phyloP scores from a whole-genome alignment of 37 sponge, comb jelly and placozoan species.

The Spongilla lacustris region DNA sequence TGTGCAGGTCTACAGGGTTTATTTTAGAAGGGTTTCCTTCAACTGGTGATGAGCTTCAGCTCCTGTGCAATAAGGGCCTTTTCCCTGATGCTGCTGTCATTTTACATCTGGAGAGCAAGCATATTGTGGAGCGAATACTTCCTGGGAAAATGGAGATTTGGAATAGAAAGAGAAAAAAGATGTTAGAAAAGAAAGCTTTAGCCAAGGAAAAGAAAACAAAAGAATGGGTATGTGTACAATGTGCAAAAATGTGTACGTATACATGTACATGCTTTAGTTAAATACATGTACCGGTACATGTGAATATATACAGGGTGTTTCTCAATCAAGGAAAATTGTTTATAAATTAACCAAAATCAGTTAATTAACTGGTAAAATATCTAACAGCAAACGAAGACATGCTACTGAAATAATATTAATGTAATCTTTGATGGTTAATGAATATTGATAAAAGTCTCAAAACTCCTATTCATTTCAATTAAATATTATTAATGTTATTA shows the following conservation, averaged over 20 bases:
- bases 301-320: too few relatives aligned
- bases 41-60: constrained; percentile 73
- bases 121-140: constrained; percentile 73
- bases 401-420: too few relatives aligned
- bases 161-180: constrained; percentile 74
- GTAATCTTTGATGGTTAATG: too few relatives aligned
- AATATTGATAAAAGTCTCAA: too few relatives aligned
- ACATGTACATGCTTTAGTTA: background rate
- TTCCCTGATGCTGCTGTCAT: constrained; percentile 87
- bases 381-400: too few relatives aligned
- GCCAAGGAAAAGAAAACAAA: constrained; percentile 44
- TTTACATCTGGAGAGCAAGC: constrained; percentile 60
- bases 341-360: too few relatives aligned
- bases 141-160: constrained; percentile 75
- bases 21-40: constrained; percentile 94
- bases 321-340: too few relatives aligned
- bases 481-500: too few relatives aligned
- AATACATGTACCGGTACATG: too few relatives aligned
- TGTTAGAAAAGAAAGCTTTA: constrained; percentile 35
- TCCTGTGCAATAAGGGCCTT: constrained; percentile 68
- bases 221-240: constrained; percentile 70
- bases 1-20: constrained; percentile 87
- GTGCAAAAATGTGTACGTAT: background rate
- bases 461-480: too few relatives aligned
- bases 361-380: too few relatives aligned